phyloP scores from a whole-genome alignment of 1,140 invertebrate species.

The Orchestia grillus region DNA sequence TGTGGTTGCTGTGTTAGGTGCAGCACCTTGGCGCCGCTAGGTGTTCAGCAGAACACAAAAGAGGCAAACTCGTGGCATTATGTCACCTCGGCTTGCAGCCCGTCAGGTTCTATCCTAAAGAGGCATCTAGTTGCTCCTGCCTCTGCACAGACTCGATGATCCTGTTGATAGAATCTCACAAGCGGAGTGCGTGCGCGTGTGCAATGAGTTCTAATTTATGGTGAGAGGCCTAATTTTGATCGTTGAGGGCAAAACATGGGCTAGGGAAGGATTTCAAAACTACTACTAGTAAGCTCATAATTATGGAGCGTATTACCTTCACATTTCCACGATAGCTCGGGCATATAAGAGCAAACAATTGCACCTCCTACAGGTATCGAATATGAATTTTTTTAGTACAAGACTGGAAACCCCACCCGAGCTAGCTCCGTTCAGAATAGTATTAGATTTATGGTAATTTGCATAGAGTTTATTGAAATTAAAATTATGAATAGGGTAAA shows the following conservation, averaged over 20 bases:
- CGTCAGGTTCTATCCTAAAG: not conserved
- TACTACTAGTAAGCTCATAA: not conserved
- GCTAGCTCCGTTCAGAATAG: too few relatives aligned
- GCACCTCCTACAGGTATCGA: not conserved
- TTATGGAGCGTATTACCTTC: not conserved
- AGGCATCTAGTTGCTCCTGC: not conserved
- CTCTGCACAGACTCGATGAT: not conserved
- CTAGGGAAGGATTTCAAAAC: not conserved
- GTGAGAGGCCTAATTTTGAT: not conserved
- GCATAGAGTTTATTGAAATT: too few relatives aligned
- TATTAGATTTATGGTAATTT: too few relatives aligned
- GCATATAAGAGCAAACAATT: not conserved
- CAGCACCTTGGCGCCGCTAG: not conserved
- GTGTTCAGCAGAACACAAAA: not conserved
- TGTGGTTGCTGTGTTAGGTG: not conserved
- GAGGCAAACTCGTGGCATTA: not conserved
- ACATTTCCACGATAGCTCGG: not conserved
- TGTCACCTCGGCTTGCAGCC: not conserved
- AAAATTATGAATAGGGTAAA: too few relatives aligned
- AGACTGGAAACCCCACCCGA: too few relatives aligned
- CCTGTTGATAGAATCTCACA: not conserved
- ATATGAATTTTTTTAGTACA: not conserved
- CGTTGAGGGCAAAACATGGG: not conserved
- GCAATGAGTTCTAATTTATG: not conserved
- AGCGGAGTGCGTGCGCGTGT: not conserved